Evolutionary conservation across 1,140 invertebrate genomes (phyloP).

Genomic region (Trichonephila inaurata): DNA sequence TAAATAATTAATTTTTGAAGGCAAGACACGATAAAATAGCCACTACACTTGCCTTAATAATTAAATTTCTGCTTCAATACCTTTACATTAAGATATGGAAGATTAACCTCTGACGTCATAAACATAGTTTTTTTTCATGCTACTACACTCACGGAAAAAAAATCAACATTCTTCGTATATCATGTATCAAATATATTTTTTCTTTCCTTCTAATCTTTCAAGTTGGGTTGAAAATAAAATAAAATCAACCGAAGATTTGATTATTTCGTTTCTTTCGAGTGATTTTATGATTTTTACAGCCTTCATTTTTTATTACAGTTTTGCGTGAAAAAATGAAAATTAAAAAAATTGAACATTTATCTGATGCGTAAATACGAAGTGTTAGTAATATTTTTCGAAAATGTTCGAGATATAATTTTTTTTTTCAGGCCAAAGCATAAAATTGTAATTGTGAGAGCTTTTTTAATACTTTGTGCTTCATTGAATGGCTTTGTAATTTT

Average conservation of each 20-base stretch:
- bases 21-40: neutral
- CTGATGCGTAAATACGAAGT: neutral
- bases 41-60: neutral
- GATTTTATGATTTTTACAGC: neutral
- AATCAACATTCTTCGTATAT: neutral
- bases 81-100: neutral
- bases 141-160: neutral
- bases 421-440: too few species aligned
- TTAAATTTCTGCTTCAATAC: constrained; percentile 22
- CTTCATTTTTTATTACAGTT: neutral
- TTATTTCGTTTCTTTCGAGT: neutral
- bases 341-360: neutral
- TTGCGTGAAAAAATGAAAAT: neutral
- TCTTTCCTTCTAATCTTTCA: neutral
- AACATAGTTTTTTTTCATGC: neutral
- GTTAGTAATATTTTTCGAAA: neutral
- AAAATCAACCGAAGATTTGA: neutral
- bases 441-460: too few species aligned
- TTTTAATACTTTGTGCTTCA: too few species aligned
- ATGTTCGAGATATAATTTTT: too few species aligned
- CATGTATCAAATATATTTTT: neutral
- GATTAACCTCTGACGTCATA: neutral
- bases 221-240: neutral
- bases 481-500: too few species aligned
- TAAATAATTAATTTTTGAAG: neutral